A percentile compares a stretch with the other conserved stretches of the same genome.
phyloP scores from a whole-genome alignment of 2,113 vertebrate genomes.

The Notothenia rossii region DNA sequence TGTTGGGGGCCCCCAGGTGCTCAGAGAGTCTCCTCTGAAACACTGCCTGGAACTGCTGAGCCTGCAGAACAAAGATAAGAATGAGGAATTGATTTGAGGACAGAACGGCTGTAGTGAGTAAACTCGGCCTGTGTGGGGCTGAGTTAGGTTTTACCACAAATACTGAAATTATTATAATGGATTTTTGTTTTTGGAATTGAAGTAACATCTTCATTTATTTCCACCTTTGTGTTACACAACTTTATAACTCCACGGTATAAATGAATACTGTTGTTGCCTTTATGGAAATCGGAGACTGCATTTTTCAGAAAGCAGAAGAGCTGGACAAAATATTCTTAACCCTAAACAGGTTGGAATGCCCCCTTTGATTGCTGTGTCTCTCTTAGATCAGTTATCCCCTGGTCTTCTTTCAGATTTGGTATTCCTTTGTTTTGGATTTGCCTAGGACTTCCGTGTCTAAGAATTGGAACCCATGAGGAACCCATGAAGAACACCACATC shows the following conservation, averaged over 20 bases:
- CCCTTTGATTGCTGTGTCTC: not conserved
- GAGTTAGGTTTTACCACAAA: not conserved
- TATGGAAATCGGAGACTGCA: too few relatives aligned
- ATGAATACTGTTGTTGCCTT: not conserved
- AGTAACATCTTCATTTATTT: not conserved
- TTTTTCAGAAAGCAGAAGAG: not conserved
- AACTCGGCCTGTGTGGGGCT: conserved; percentile 5
- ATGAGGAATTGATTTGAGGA: conserved; percentile 17
- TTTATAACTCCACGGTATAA: not conserved
- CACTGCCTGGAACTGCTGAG: conserved; percentile 49
- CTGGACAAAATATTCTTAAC: not conserved
- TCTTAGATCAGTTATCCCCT: not conserved
- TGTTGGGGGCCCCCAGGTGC: conserved; percentile 44
- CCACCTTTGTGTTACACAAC: not conserved
- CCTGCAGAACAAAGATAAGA: conserved; percentile 41
- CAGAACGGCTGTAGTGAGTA: not conserved
- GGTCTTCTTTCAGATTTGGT: not conserved
- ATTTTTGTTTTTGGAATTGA: not conserved
- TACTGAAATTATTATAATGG: not conserved
- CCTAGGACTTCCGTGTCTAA: not conserved
- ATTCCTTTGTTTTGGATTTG: not conserved
- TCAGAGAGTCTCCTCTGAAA: conserved; percentile 57
- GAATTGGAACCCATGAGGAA: not conserved
- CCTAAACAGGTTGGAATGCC: not conserved
- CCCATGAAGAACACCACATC: not conserved